Evolutionary conservation across 2,113 vertebrate genomes (phyloP), one percentile per base, ranked within the genome.

Genomic region (Epinephelus lanceolatus): DNA sequence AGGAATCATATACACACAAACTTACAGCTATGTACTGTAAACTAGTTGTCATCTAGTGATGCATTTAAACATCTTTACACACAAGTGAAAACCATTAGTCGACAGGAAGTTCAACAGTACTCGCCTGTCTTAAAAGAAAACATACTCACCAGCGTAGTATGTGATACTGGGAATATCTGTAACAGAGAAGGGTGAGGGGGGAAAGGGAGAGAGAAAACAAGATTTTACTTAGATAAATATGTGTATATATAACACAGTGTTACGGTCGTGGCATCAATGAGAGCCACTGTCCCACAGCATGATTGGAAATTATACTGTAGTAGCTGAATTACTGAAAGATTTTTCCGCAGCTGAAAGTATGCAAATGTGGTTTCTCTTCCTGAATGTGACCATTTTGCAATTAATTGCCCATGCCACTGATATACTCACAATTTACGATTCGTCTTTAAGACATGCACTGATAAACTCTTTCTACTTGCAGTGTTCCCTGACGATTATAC

Each of bases 121-220:
- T 49, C 37, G 45, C 17, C 18, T 56, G 14, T 30, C 55, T 42
- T 59, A 21, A 33, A 70, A 59, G 62, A 21, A 70, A 15, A 53
- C 15, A 55, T 71, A 92, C 97, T 96, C 93, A 98, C 97, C 97
- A 93, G 95, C 70, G 85, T 96, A 96, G 94, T 96, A 94, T 61
- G 94, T 92, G 94, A 96, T 95, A 89, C 96, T 95, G 89, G 96
- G 96, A 96, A 97, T 96, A 96, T 95, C 97, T 98, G 95, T 1
- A 95, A 96, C 40, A 88, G 89, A 89, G 91, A 68, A 84, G 86
- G 53, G 37, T n/a, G 27, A 81, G 59, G 73, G 70, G 12, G 25
- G 33, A 49, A 17, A 53, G 17, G 70, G 25, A 75, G 11, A 65
- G n/a, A 47, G 40, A 5, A 80, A 42, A 42, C 3, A 62, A 23